Conservation (phyloP, 2,797 vertebrate species). For the Cynopterus sphinx region DNA sequence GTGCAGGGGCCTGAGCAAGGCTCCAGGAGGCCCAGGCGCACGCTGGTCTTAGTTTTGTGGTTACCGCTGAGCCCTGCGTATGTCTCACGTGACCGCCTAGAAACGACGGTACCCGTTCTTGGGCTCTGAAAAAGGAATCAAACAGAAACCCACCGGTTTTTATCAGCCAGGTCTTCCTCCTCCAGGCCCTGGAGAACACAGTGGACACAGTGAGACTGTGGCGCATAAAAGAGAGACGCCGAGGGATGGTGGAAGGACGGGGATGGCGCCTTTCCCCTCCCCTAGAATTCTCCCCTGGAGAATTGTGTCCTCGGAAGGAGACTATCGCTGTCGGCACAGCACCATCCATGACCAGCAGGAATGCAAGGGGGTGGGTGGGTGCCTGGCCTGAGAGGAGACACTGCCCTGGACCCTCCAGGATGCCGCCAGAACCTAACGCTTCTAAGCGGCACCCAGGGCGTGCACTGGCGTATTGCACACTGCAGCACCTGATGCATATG, state of each 20-base stretch:
- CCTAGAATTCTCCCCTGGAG: not conserved
- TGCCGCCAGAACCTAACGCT: not conserved
- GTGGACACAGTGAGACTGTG: accelerated
- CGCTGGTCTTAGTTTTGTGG: not conserved
- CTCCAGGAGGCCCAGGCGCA: not conserved
- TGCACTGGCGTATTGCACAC: no score
- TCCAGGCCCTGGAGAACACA: not conserved
- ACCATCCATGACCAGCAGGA: not conserved
- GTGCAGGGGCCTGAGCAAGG: not conserved
- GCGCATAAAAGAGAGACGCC: not conserved
- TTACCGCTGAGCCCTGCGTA: not conserved
- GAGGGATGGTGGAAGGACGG: not conserved
- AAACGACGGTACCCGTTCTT: not conserved
- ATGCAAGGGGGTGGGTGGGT: not conserved
- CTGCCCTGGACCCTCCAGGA: not conserved
- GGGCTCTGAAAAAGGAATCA: not conserved
- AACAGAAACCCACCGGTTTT: not conserved
- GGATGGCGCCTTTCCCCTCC: not conserved
- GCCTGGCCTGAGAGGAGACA: not conserved
- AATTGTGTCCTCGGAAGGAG: not conserved
- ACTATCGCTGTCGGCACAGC: not conserved
- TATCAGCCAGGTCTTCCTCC: not conserved
- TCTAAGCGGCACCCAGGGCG: not conserved
- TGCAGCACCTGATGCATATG: not conserved
- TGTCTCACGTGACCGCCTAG: not conserved